phyloP scores from a whole-genome alignment of 2,888 invertebrate species.

The Pseudeuparius sepicola region DNA sequence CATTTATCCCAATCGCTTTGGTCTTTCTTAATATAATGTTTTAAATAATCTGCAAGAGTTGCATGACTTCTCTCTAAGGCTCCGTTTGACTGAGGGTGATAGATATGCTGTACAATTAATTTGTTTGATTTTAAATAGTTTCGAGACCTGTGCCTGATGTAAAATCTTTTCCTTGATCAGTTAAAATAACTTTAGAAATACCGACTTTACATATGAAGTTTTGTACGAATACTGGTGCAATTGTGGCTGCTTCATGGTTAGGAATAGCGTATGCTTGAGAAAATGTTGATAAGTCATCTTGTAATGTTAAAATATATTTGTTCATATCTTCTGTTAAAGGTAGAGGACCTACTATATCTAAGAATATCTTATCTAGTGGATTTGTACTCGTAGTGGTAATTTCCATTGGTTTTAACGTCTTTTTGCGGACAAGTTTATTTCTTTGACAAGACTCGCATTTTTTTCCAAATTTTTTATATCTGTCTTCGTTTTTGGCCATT shows the following conservation, averaged over 20 bases:
- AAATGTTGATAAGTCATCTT: constrained; percentile 32
- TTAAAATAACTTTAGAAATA: constrained; percentile 20
- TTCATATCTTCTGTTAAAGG: constrained; percentile 27
- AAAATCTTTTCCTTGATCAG: constrained; percentile 22
- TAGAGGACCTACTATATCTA: constrained; percentile 32
- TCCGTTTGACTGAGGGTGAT: constrained; percentile 29
- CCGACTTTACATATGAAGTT: constrained; percentile 24
- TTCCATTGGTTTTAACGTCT: constrained; percentile 27
- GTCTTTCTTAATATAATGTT: constrained; percentile 30
- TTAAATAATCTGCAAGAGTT: constrained; percentile 31
- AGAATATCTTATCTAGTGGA: constrained; percentile 27
- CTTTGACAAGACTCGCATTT: constrained; percentile 25
- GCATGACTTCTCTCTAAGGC: constrained; percentile 30
- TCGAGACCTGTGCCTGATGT: constrained; percentile 25
- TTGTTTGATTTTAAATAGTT: constrained; percentile 29
- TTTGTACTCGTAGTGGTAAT: constrained; percentile 25
- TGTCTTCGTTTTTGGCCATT: constrained; percentile 30
- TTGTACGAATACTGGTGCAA: constrained; percentile 26
- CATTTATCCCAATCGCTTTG: constrained; percentile 32
- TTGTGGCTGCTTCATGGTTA: constrained; percentile 30
- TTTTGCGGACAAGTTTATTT: constrained; percentile 25
- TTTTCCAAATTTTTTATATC: constrained; percentile 25
- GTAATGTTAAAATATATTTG: constrained; percentile 31
- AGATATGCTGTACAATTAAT: constrained; percentile 26
- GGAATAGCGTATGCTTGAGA: constrained; percentile 28